These are phyloP conservation scores for Falco naumanni DNA, from an alignment of 2,797 vertebrate genomes.

Conservation along the genomic window DNA sequence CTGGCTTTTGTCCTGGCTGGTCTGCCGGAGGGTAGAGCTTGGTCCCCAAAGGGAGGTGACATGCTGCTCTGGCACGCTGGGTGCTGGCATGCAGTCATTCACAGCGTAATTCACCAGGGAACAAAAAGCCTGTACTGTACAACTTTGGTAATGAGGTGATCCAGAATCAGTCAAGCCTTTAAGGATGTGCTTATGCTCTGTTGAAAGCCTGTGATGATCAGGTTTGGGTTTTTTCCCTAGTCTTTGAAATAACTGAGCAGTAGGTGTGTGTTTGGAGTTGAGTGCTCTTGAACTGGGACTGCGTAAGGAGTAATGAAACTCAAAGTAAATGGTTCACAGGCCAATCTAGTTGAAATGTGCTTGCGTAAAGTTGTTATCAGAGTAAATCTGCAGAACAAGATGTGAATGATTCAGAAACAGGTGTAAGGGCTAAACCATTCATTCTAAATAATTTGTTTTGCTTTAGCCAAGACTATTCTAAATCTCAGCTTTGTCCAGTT, in stretches of 20 bases:
- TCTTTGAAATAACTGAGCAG: constrained; percentile 15
- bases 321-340: not conserved
- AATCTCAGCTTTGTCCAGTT: constrained; percentile 32
- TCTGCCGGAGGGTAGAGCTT: not conserved
- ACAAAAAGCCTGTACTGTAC: not conserved
- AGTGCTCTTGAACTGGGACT: not conserved
- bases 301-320: constrained; percentile 26
- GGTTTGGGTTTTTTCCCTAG: not conserved
- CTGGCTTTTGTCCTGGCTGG: not conserved
- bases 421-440: not conserved
- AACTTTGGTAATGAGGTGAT: constrained; percentile 5
- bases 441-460: not conserved
- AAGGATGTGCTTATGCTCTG: not conserved
- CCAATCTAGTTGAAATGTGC: constrained; percentile 1
- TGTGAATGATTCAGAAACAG: constrained; percentile 14
- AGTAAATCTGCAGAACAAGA: not conserved
- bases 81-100: not conserved
- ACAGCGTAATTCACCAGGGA: not conserved
- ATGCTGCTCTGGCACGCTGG: not conserved
- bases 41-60: not conserved
- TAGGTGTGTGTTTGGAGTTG: not conserved
- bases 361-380: constrained; percentile 27
- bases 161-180: not conserved
- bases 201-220: constrained; percentile 23
- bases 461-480: constrained; percentile 9